Base-by-base conservation (phyloP, 2,888 invertebrate genomes). In the Cantharis nigra region DNA sequence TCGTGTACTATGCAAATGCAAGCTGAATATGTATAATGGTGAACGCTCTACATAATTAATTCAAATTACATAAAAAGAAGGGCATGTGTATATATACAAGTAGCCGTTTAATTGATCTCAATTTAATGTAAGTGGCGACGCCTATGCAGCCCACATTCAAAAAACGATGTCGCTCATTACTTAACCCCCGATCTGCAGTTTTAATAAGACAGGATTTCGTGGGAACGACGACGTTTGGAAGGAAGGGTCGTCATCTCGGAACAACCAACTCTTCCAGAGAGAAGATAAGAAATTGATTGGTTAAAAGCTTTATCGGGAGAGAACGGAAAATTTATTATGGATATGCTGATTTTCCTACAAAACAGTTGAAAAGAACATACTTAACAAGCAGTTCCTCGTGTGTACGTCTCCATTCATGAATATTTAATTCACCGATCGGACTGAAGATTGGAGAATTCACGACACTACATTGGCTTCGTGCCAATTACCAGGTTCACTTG, bases 351-450 rank as follows among this genome's bases (percentile, higher is more conserved):
- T 77, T 75, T 71, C 62, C 63, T 64, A 71, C 70, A 73, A 72
- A 77, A 75, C 67, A 64, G 74, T 67, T 63, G 49, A 78, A 77
- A 77, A 74, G 67, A 65, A 72, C 72, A 67, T 71, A 65, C 75
- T 77, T 77, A 79, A 79, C 79, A 77, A 79, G 79, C 71, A 77
- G 77, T 74, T 75, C 70, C 77, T 79, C 72, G 75, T 72, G 73
- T 77, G 77, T 79, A 79, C 78, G 80, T 80, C 78, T 83, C 85
- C 85, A 86, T 86, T 86, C 86, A 87, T 86, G 86, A 86, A 86
- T 86, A 86, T 85, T 86, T 86, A 86, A 86, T 85, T 85, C 83
- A 82, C 75, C 81, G 85, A 85, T 86, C 82, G 85, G 81, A 80
- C 80, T 64, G 71, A 76, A 83, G 86, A 86, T 86, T 85, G 82